Conservation (phyloP, 2,113 vertebrate genomes). For the Lanius collurio region DNA sequence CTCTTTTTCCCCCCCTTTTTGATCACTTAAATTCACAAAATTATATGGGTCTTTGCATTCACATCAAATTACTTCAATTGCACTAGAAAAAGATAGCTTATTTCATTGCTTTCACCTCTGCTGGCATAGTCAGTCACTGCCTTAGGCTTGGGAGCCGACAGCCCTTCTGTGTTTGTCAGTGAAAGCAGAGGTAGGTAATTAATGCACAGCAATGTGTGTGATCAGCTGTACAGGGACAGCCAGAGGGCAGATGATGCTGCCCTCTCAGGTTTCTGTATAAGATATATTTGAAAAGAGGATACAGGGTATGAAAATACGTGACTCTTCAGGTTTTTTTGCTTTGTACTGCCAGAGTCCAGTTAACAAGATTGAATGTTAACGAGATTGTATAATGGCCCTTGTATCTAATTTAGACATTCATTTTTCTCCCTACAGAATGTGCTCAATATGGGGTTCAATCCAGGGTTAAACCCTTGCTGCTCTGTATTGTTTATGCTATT, state of each 20-base stretch:
- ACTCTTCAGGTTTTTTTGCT: background rate
- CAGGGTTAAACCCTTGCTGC: conserved; percentile 57
- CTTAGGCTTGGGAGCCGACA: background rate
- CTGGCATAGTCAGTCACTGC: background rate
- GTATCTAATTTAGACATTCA: conserved; percentile 39
- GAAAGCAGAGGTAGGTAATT: background rate
- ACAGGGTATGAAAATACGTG: background rate
- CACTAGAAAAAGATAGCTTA: background rate
- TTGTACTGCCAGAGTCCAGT: background rate
- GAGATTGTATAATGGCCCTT: conserved; percentile 1
- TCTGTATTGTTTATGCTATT: conserved; percentile 37
- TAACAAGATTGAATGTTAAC: conserved; percentile 25
- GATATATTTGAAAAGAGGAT: background rate
- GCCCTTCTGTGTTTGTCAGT: background rate
- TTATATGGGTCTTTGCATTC: background rate
- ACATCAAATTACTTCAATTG: background rate
- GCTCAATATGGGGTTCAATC: conserved; percentile 30
- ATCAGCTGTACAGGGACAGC: background rate
- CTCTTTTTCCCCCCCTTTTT: background rate
- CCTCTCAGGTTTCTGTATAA: background rate
- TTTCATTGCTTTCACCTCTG: background rate
- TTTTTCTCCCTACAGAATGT: conserved; percentile 26
- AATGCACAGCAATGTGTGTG: background rate
- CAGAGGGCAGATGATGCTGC: background rate
- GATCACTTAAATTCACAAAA: background rate